Conservation (phyloP, 2,888 invertebrate species). For the Oeneis ivallda region DNA sequence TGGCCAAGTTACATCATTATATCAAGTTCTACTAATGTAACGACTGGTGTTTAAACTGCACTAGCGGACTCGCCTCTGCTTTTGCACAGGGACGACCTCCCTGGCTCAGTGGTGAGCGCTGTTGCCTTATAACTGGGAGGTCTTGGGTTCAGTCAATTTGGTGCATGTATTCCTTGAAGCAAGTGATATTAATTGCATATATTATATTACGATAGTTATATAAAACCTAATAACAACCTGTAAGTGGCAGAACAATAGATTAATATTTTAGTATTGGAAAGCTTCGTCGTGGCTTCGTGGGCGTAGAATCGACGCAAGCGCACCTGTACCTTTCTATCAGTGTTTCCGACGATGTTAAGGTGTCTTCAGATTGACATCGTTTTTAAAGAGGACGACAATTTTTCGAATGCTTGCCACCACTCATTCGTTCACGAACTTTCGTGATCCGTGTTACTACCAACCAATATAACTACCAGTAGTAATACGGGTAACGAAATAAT, state of each 20-base stretch:
- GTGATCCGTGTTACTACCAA: no score
- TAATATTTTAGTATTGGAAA: conserved; percentile 40
- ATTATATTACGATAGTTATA: not conserved
- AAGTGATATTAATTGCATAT: no score
- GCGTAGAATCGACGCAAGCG: conserved; percentile 36
- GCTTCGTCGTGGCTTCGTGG: conserved; percentile 41
- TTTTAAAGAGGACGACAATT: not conserved
- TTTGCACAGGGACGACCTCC: no score
- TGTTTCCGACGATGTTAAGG: conserved; percentile 19
- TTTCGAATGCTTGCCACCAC: no score
- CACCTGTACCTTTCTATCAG: conserved; percentile 41
- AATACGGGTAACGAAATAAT: no score
- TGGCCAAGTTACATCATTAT: conserved; percentile 40
- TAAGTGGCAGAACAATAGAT: conserved; percentile 42
- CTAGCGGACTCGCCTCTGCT: not conserved
- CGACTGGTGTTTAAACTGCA: not conserved
- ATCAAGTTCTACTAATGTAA: conserved; percentile 17
- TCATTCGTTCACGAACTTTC: no score
- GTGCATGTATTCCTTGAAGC: no score
- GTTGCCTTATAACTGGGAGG: not conserved
- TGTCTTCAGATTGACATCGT: conserved; percentile 18
- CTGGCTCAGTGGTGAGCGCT: no score
- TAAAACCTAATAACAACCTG: conserved; percentile 31
- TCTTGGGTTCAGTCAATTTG: no score
- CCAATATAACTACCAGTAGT: no score